phyloP scores from a whole-genome alignment of 2,797 vertebrate species.

The Paguma larvata region DNA sequence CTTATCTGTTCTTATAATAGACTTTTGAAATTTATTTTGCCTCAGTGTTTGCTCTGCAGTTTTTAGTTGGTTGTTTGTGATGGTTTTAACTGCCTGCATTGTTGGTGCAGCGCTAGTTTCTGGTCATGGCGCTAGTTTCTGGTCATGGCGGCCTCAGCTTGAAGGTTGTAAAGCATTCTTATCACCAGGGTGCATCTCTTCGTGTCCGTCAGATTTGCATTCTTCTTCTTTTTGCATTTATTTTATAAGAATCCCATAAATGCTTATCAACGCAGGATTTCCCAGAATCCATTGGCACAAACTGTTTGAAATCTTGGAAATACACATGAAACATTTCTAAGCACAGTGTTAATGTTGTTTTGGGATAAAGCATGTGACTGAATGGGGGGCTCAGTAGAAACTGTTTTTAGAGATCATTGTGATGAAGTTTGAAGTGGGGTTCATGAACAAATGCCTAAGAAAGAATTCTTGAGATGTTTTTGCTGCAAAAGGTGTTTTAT shows the following conservation, averaged over 20 bases:
- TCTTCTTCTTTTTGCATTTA: neutral
- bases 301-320: conserved; percentile 34
- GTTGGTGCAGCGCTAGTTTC: neutral
- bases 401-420: conserved; percentile 2
- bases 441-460: too few species aligned
- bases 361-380: neutral
- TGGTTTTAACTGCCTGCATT: neutral
- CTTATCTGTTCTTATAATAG: conserved; percentile 21
- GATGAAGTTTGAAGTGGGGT: too few species aligned
- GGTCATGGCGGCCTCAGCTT: neutral
- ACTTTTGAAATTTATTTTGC: conserved; percentile 47
- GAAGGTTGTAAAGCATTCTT: neutral
- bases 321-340: conserved; percentile 35
- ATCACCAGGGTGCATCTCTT: neutral
- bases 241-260: conserved; percentile 7
- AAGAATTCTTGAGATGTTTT: too few species aligned
- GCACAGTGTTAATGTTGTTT: conserved; percentile 14
- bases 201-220: neutral
- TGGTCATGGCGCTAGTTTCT: neutral
- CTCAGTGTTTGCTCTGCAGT: neutral
- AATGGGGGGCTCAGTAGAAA: conserved; percentile 19
- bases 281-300: conserved; percentile 55
- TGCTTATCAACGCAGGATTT: conserved; percentile 39
- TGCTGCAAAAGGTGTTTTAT: too few species aligned
- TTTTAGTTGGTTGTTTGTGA: neutral